phyloP scores from a whole-genome alignment of 2,797 vertebrate genomes.

The Aselliscus stoliczkanus region DNA sequence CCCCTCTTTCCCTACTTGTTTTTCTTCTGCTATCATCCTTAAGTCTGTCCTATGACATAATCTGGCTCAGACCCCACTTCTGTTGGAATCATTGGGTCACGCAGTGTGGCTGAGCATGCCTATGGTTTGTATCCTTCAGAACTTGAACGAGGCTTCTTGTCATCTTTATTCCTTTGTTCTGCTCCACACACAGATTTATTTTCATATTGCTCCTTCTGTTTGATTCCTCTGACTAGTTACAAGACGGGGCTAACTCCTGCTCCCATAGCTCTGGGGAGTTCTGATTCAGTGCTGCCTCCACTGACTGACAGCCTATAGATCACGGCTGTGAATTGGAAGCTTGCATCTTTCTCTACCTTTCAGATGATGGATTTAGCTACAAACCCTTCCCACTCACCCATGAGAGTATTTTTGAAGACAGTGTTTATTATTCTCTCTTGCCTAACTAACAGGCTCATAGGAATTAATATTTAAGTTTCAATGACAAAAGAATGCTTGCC shows the following conservation, averaged over 20 bases:
- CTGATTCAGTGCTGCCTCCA: not conserved
- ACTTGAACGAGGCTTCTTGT: not conserved
- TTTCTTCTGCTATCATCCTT: not conserved
- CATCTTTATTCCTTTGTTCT: not conserved
- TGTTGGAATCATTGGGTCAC: not conserved
- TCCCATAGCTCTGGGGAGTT: not conserved
- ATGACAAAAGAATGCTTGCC: not conserved
- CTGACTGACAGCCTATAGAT: not conserved
- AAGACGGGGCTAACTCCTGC: not conserved
- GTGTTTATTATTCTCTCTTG: not conserved
- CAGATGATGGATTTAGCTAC: not conserved
- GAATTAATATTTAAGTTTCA: slow-evolving; percentile 5
- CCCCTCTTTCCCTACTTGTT: not conserved
- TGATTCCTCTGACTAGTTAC: not conserved
- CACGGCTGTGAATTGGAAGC: not conserved
- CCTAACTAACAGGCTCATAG: not conserved
- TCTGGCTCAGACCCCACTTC: not conserved
- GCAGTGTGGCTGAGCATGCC: not conserved
- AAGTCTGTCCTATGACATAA: not conserved
- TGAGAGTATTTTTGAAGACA: not conserved
- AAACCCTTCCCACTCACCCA: not conserved
- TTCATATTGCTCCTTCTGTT: not conserved
- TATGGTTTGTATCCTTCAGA: not conserved
- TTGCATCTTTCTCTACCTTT: not conserved
- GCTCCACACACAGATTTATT: not conserved